A percentile compares a stretch with the other conserved stretches of the same genome.
phyloP scores from a whole-genome alignment of 2,113 vertebrate genomes.

The Capricornis sumatraensis region DNA sequence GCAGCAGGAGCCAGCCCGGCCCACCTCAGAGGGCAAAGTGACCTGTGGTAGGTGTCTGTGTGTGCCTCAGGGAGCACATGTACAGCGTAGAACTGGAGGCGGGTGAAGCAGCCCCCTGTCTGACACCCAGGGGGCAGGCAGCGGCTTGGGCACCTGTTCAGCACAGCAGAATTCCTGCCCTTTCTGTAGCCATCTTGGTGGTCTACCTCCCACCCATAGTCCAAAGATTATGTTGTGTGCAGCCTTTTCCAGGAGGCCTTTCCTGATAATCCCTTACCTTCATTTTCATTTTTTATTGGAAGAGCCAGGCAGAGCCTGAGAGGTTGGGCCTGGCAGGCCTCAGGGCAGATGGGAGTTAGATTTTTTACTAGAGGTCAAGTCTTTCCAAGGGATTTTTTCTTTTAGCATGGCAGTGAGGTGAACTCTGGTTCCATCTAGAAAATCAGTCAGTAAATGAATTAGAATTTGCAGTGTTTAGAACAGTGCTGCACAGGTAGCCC shows the following conservation, averaged over 20 bases:
- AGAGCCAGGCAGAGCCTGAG: background rate
- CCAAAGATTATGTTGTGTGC: background rate
- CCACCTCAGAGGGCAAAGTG: slow-evolving; percentile 78
- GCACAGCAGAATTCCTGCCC: background rate
- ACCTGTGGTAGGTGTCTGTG: slow-evolving; percentile 87
- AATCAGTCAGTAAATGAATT: background rate
- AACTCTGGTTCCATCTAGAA: background rate
- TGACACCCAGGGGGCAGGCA: background rate
- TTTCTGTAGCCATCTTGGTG: background rate
- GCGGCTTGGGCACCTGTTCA: background rate
- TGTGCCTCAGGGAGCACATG: background rate
- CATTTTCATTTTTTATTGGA: background rate
- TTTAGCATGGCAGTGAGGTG: background rate
- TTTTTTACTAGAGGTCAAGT: background rate
- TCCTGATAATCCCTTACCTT: background rate
- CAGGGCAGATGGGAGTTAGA: background rate
- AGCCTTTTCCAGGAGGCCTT: background rate
- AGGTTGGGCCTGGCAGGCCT: no score
- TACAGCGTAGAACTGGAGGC: background rate
- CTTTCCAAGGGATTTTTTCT: background rate
- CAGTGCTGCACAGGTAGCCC: background rate
- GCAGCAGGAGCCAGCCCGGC: slow-evolving; percentile 45
- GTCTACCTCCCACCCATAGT: background rate
- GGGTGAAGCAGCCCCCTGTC: no score
- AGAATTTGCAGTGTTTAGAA: background rate